Conservation (phyloP, 1,140 invertebrate genomes). For the Nasonia vitripennis region DNA sequence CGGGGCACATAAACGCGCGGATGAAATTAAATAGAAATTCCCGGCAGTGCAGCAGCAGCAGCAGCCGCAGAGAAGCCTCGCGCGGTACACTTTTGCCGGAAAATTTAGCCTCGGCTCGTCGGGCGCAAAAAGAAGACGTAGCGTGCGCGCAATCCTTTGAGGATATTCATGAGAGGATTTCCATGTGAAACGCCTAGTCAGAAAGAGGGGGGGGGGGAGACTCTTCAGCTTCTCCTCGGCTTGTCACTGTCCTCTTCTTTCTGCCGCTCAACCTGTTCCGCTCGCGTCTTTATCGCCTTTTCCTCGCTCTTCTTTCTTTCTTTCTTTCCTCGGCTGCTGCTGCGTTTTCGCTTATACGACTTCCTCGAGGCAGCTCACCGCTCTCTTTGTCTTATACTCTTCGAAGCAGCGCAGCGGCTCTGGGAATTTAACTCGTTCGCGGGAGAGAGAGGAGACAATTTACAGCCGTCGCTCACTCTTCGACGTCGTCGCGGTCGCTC, state of each 20-base stretch:
- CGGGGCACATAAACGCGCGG: neutral
- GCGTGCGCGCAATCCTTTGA: constrained; percentile 33
- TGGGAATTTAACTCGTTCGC: constrained; percentile 28
- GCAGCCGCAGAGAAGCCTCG: neutral
- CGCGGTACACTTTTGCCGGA: neutral
- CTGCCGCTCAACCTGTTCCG: neutral
- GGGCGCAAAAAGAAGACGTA: neutral
- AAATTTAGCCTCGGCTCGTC: constrained; percentile 7
- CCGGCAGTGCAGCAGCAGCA: neutral
- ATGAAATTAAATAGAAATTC: constrained; percentile 23
- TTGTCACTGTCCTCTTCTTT: constrained; percentile 12
- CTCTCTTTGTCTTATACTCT: constrained; percentile 16
- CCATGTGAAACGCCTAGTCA: constrained; percentile 36
- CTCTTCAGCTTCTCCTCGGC: constrained; percentile 17
- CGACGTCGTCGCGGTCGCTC: neutral
- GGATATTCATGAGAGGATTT: constrained; percentile 50
- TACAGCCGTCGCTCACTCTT: constrained; percentile 34
- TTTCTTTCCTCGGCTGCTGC: neutral
- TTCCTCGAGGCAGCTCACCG: neutral
- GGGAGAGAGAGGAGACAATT: constrained; percentile 19
- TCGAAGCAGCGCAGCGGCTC: neutral
- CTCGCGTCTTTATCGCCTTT: constrained; percentile 26
- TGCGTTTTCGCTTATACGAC: constrained; percentile 22
- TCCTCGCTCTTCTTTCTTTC: constrained; percentile 16
- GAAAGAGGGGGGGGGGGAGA: neutral